phyloP scores from a whole-genome alignment of 2,797 vertebrate genomes.

The Notolabrus celidotus region DNA sequence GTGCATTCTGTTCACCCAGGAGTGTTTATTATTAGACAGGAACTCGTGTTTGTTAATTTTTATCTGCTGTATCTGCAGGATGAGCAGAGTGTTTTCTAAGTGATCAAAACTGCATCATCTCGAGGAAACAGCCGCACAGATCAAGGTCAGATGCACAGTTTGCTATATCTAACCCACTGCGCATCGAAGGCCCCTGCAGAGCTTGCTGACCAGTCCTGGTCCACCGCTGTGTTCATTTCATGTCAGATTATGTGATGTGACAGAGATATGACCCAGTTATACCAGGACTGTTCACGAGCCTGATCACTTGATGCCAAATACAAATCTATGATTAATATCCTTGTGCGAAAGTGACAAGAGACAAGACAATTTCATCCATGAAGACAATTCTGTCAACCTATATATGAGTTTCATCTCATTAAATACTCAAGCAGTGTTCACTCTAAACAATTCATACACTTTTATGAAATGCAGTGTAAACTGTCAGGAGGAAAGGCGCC shows the following conservation, averaged over 20 bases:
- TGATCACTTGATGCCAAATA: background rate
- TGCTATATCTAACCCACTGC: conserved; percentile 4
- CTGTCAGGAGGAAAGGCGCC: too few relatives aligned
- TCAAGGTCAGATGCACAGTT: conserved; percentile 16
- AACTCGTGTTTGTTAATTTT: background rate
- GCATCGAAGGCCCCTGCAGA: conserved; percentile 6
- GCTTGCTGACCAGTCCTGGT: conserved; percentile 8
- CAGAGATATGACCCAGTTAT: conserved; percentile 4
- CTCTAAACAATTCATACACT: too few relatives aligned
- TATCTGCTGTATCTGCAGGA: background rate
- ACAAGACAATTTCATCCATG: too few relatives aligned
- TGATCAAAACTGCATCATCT: conserved; percentile 9
- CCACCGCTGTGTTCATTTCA: conserved; percentile 1
- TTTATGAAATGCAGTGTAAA: too few relatives aligned
- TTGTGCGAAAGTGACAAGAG: too few relatives aligned
- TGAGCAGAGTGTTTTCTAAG: background rate
- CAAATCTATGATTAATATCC: background rate
- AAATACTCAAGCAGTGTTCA: too few relatives aligned
- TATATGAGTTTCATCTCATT: too few relatives aligned
- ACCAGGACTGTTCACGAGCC: background rate
- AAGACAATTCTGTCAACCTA: too few relatives aligned
- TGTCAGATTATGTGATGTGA: conserved; percentile 15
- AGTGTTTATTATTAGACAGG: conserved; percentile 2
- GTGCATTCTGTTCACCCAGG: background rate
- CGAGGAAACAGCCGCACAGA: conserved; percentile 1